phyloP scores from a whole-genome alignment of 2,888 invertebrate species.

The Mesorhabditis spiculigera region DNA sequence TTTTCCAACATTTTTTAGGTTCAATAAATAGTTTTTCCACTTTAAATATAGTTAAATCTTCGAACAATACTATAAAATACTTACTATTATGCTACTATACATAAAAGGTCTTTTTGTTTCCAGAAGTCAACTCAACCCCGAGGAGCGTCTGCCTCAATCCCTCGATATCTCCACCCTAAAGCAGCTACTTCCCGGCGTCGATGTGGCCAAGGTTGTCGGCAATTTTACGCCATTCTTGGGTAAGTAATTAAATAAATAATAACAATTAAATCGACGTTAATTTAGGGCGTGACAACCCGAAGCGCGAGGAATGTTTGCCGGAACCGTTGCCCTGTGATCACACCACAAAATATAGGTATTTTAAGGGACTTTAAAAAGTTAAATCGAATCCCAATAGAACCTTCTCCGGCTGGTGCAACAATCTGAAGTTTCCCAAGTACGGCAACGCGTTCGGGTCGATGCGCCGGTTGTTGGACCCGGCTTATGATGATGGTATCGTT shows the following conservation, averaged over 20 bases:
- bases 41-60: neutral
- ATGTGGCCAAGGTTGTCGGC: slow-evolving; percentile 49
- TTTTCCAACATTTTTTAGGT: neutral
- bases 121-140: slow-evolving; percentile 41
- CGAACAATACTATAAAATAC: too few relatives aligned
- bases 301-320: slow-evolving; percentile 50
- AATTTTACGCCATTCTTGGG: slow-evolving; percentile 50
- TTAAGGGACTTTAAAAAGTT: neutral
- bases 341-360: slow-evolving; percentile 64
- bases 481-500: slow-evolving; percentile 73
- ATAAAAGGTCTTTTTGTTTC: neutral
- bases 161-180: slow-evolving; percentile 51
- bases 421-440: slow-evolving; percentile 60
- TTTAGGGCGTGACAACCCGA: slow-evolving; percentile 13
- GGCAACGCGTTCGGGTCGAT: slow-evolving; percentile 55
- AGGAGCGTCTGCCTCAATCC: slow-evolving; percentile 48
- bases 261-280: neutral
- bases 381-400: slow-evolving; percentile 65
- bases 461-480: slow-evolving; percentile 63
- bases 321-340: slow-evolving; percentile 57
- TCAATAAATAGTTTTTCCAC: neutral
- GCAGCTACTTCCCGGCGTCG: slow-evolving; percentile 51
- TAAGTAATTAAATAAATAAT: slow-evolving; percentile 11
- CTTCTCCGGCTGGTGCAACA: slow-evolving; percentile 80
- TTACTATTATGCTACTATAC: too few relatives aligned